phyloP scores from a whole-genome alignment of 2,888 invertebrate genomes.

The Cheilosia pagana region DNA sequence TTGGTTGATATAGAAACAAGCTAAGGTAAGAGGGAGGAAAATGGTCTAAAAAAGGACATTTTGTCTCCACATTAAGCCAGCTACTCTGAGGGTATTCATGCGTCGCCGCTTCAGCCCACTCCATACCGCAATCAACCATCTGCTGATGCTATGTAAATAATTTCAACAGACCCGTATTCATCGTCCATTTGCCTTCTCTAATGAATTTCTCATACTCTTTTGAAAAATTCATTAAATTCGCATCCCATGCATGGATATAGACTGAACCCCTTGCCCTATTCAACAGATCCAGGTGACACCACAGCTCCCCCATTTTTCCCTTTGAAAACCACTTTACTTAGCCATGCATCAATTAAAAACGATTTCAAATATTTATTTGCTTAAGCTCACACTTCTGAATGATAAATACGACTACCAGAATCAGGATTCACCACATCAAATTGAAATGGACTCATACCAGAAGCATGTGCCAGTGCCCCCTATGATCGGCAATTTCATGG shows the following conservation, averaged over 20 bases:
- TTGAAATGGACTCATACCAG: constrained; percentile 28
- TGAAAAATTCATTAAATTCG: constrained; percentile 33
- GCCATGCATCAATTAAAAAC: constrained; percentile 54
- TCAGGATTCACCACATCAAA: constrained; percentile 27
- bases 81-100: no score
- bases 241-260: not conserved
- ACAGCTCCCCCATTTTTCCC: constrained; percentile 2
- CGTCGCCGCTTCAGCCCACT: no score
- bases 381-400: constrained; percentile 41
- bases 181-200: constrained; percentile 34
- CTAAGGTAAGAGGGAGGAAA: no score
- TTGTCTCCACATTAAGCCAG: no score
- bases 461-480: not conserved
- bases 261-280: constrained; percentile 11
- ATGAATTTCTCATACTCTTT: constrained; percentile 48
- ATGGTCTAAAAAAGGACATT: no score
- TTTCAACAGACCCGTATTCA: constrained; percentile 3
- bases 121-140: constrained; percentile 20
- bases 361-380: constrained; percentile 63
- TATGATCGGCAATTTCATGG: constrained; percentile 40
- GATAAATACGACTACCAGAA: constrained; percentile 11
- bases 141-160: constrained; percentile 26
- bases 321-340: constrained; percentile 51
- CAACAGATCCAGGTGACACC: constrained; percentile 6
- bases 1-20: no score